phyloP scores from a whole-genome alignment of 2,888 invertebrate genomes.

The Tyria jacobaeae region DNA sequence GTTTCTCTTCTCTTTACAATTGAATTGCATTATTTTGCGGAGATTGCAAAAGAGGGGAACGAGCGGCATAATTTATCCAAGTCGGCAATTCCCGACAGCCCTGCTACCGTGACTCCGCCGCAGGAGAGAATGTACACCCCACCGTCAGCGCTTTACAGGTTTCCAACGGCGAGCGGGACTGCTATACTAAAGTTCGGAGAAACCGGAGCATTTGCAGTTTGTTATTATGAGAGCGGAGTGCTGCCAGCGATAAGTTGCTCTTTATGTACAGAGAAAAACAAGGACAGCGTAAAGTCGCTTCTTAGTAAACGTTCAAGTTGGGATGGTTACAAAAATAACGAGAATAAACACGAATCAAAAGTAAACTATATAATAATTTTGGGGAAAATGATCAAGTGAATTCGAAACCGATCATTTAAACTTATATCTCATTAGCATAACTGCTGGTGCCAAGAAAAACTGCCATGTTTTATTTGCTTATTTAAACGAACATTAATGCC shows the following conservation, averaged over 20 bases:
- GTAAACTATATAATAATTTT: conserved; percentile 19
- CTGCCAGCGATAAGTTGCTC: conserved; percentile 74
- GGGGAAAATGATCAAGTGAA: conserved; percentile 1
- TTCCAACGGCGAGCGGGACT: conserved; percentile 71
- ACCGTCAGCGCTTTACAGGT: conserved; percentile 82
- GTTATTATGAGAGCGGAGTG: conserved; percentile 77
- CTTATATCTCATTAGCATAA: conserved; percentile 1
- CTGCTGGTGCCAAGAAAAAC: background rate
- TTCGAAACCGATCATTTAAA: too few species aligned
- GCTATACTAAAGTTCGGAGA: conserved; percentile 80
- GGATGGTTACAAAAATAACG: conserved; percentile 46
- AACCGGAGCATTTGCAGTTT: conserved; percentile 82
- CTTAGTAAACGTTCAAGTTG: conserved; percentile 48
- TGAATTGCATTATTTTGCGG: conserved; percentile 81
- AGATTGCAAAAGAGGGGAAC: conserved; percentile 77
- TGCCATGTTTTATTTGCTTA: conserved; percentile 19
- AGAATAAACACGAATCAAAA: conserved; percentile 36
- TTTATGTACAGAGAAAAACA: conserved; percentile 72
- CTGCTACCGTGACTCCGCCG: conserved; percentile 73
- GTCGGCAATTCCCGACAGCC: conserved; percentile 80
- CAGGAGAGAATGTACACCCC: conserved; percentile 77
- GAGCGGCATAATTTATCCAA: conserved; percentile 80
- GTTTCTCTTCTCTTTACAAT: conserved; percentile 71
- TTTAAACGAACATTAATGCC: conserved; percentile 31
- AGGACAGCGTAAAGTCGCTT: conserved; percentile 53